Percentiles rank a stretch among this genome's conserved stretches.
These are phyloP conservation scores for Galerucella calmariensis DNA, from an alignment of 2,888 invertebrate species.

Conservation along the genomic window DNA sequence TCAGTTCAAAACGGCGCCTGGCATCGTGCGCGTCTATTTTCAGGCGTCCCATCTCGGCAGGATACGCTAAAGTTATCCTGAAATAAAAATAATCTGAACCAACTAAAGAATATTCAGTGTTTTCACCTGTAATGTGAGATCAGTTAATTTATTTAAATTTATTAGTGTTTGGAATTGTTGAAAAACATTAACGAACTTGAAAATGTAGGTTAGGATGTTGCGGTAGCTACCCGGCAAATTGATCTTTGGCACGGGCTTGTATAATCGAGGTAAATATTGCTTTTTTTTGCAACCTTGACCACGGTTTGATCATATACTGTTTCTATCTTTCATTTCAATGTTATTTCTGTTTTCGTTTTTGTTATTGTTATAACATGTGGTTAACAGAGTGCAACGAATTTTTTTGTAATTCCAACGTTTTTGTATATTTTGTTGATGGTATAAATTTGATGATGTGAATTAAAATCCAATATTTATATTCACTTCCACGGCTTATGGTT, in stretches of 20 bases:
- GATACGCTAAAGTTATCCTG: constrained; percentile 4
- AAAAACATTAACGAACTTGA: constrained; percentile 9
- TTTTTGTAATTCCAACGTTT: no score
- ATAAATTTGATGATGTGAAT: neutral
- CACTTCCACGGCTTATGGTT: neutral
- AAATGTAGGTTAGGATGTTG: constrained; percentile 27
- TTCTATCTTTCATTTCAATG: neutral
- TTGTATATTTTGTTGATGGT: neutral
- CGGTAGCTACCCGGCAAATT: constrained; percentile 13
- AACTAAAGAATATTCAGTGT: neutral
- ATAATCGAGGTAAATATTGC: constrained; percentile 11
- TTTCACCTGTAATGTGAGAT: neutral
- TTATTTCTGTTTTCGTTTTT: neutral
- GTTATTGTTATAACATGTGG: constrained; percentile 3
- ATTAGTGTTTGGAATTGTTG: neutral
- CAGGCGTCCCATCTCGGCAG: constrained; percentile 17
- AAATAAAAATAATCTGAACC: neutral
- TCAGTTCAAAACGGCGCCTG: constrained; percentile 28
- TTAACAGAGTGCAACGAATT: neutral
- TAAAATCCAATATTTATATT: neutral
- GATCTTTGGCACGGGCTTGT: constrained; percentile 20
- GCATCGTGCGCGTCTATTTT: constrained; percentile 23
- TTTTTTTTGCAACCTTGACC: constrained; percentile 10
- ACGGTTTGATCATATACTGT: neutral
- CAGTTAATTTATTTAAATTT: neutral